A percentile compares a stretch with the other conserved stretches of the same genome.
Conservation (phyloP, 2,888 invertebrate species). For the Apomyelois bistriatella region DNA sequence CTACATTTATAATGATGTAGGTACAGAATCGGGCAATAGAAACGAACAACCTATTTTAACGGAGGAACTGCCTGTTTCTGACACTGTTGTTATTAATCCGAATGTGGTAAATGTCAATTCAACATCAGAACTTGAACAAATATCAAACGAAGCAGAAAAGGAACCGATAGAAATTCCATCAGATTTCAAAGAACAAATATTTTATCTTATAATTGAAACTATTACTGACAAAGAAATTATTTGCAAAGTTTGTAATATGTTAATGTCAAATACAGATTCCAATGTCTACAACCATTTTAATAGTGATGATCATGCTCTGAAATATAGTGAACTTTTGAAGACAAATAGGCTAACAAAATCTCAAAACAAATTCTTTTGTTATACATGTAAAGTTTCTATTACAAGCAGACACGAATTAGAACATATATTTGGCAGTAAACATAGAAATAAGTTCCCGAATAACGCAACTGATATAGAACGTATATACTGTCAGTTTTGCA, state of each 20-base stretch:
- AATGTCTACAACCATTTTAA: background rate
- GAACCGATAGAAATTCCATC: background rate
- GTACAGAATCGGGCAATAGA: too few relatives aligned
- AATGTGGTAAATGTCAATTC: background rate
- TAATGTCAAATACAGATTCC: background rate
- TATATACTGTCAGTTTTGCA: background rate
- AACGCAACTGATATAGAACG: background rate
- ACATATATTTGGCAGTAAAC: background rate
- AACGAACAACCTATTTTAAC: too few relatives aligned
- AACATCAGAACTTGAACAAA: background rate
- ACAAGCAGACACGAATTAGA: background rate
- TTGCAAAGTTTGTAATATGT: background rate
- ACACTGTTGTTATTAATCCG: background rate
- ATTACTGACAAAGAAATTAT: background rate
- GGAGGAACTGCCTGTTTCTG: background rate
- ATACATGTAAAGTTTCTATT: background rate
- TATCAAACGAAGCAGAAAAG: background rate
- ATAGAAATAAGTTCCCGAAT: background rate
- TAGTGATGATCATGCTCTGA: background rate
- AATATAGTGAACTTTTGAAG: background rate
- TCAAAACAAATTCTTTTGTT: slow-evolving; percentile 2
- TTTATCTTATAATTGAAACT: background rate
- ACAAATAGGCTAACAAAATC: background rate
- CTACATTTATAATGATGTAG: background rate
- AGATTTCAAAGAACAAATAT: background rate